Evolutionary conservation across 2,888 invertebrate species (phyloP).

Genomic region (Bugula neritina): DNA sequence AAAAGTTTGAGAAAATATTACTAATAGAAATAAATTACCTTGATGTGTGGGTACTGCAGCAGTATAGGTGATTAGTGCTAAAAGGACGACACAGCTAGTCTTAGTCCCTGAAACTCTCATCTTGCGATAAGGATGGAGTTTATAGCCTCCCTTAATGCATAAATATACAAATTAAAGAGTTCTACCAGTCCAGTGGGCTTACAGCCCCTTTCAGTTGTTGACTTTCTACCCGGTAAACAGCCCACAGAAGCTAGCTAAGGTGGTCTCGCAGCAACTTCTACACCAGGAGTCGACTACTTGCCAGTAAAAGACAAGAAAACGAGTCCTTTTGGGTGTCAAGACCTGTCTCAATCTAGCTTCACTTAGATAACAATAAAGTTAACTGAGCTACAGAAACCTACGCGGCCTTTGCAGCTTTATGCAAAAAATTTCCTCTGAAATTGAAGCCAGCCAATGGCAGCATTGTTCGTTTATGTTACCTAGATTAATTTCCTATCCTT

Average conservation of each 20-base stretch:
- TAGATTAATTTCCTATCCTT: conserved; percentile 13
- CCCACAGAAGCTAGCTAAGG: background rate
- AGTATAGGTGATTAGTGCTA: conserved; percentile 7
- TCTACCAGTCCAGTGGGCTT: conserved; percentile 4
- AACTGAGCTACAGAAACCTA: background rate
- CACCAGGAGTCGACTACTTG: conserved; percentile 26
- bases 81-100: background rate
- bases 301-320: conserved; percentile 21
- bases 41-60: conserved; percentile 15
- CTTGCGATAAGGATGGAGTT: conserved; percentile 15
- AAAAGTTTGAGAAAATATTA: too few species aligned
- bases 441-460: conserved; percentile 17
- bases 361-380: background rate
- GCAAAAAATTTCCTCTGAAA: conserved; percentile 24
- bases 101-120: background rate
- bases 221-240: background rate
- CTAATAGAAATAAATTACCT: too few species aligned
- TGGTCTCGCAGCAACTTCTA: conserved; percentile 4
- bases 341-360: conserved; percentile 22
- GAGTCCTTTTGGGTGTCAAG: conserved; percentile 21
- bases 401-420: background rate
- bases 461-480: conserved; percentile 11
- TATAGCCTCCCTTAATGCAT: conserved; percentile 15
- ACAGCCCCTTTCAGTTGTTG: conserved; percentile 10
- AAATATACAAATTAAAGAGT: background rate